These are phyloP conservation scores for Tridacna crocea DNA, from an alignment of 2,888 invertebrate genomes.

Conservation along the genomic window DNA sequence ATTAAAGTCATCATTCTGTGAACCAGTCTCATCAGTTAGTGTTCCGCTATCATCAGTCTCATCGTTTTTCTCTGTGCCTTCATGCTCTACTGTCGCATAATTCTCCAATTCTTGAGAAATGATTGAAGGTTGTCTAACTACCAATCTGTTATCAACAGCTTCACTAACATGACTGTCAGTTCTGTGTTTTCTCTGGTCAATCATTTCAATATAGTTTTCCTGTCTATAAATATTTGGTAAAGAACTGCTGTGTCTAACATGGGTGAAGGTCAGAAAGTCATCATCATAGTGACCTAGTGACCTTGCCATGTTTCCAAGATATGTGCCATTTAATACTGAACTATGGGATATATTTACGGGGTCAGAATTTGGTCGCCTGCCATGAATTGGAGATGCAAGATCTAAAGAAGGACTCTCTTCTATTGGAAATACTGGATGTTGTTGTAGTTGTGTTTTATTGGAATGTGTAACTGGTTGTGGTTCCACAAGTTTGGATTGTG, in stretches of 20 bases:
- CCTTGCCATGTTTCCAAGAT: constrained; percentile 57
- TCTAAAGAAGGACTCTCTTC: constrained; percentile 24
- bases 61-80: constrained; percentile 5
- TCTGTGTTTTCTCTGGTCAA: neutral
- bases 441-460: constrained; percentile 17
- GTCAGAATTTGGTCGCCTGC: constrained; percentile 54
- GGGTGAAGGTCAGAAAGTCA: constrained; percentile 55
- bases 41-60: constrained; percentile 56
- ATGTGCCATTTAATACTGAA: constrained; percentile 50
- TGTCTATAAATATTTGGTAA: constrained; percentile 62
- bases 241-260: constrained; percentile 66
- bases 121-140: constrained; percentile 7
- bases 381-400: constrained; percentile 7
- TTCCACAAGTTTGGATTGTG: constrained; percentile 16
- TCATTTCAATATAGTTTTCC: constrained; percentile 44
- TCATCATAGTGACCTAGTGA: constrained; percentile 62
- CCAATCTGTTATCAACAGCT: neutral
- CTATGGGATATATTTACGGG: constrained; percentile 58
- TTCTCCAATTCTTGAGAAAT: constrained; percentile 14
- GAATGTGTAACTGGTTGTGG: neutral
- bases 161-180: neutral
- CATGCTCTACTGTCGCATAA: constrained; percentile 3
- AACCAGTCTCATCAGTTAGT: constrained; percentile 57
- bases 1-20: constrained; percentile 52
- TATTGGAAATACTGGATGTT: constrained; percentile 27